A percentile compares a stretch with the other conserved stretches of the same genome.
Evolutionary conservation across 37 sponge, comb jelly and placozoan species (phyloP).

Genomic region (Lycopodina hypogea): DNA sequence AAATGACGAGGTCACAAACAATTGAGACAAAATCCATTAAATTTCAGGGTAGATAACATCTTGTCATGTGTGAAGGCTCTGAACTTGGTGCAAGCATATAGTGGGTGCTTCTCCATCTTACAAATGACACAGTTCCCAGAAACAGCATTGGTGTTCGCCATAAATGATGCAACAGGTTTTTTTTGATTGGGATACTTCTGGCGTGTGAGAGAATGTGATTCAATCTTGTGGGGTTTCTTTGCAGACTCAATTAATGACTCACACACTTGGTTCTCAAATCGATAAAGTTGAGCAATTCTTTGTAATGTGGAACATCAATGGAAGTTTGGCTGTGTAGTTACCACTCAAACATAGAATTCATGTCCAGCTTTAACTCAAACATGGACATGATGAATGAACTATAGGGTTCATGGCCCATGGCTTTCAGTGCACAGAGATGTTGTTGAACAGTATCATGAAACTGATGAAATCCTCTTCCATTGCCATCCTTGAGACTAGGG

Average conservation of each 20-base stretch:
- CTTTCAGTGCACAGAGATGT: no score
- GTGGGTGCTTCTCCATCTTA: conserved; percentile 38
- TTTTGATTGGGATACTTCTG: not conserved
- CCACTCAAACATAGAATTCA: conserved; percentile 42
- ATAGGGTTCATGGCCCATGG: no score
- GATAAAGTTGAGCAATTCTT: no score
- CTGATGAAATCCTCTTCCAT: no score
- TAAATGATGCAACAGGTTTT: conserved; percentile 4
- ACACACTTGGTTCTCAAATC: no score
- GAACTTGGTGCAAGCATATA: conserved; percentile 46
- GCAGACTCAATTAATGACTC: no score
- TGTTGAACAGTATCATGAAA: no score
- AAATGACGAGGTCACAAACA: no score
- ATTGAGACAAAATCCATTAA: conserved; percentile 27
- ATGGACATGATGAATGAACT: no score
- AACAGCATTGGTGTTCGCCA: not conserved
- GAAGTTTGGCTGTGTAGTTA: conserved; percentile 48
- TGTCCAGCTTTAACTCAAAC: conserved; percentile 48
- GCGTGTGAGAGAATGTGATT: not conserved
- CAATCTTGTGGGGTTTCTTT: no score
- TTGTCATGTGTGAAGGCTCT: conserved; percentile 20
- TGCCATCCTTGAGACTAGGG: no score
- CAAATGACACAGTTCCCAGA: conserved; percentile 21
- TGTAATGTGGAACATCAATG: no score
- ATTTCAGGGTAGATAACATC: conserved; percentile 34